Evolutionary conservation across 1,140 invertebrate species (phyloP).

Genomic region (Atta colombica): DNA sequence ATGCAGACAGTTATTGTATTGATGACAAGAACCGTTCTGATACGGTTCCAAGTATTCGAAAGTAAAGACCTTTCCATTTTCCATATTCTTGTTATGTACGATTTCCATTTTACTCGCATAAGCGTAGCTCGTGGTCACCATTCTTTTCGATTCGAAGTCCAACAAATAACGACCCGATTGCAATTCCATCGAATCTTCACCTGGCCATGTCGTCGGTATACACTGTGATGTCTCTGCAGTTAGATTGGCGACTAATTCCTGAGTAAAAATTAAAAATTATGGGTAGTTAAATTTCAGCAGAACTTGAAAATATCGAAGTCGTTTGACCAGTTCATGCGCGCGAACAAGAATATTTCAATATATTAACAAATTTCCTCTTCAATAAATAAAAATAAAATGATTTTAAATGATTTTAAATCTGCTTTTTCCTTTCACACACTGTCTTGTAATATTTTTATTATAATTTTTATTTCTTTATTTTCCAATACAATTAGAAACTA

Average conservation of each 20-base stretch:
- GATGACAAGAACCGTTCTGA: constrained; percentile 91
- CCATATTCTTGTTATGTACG: constrained; percentile 90
- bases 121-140: constrained; percentile 85
- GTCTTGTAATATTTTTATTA: not conserved
- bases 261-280: constrained; percentile 39
- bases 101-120: constrained; percentile 93
- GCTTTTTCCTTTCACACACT: not conserved
- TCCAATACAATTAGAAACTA: constrained; percentile 14
- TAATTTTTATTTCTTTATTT: constrained; percentile 24
- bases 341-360: not conserved
- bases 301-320: not conserved
- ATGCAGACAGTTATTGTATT: constrained; percentile 94
- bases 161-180: constrained; percentile 89
- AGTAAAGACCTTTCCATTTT: constrained; percentile 93
- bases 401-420: not conserved
- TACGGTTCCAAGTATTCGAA: constrained; percentile 96
- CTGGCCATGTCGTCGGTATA: constrained; percentile 86
- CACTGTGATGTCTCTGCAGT: constrained; percentile 90
- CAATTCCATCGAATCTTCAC: constrained; percentile 87
- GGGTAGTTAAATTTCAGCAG: constrained; percentile 16
- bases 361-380: not conserved
- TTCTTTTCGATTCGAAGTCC: constrained; percentile 90
- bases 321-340: not conserved
- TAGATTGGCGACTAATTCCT: constrained; percentile 89
- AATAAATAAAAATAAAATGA: constrained; percentile 10